Evolutionary conservation across 2,113 vertebrate species (phyloP).

Genomic region (Clarias batrachus): DNA sequence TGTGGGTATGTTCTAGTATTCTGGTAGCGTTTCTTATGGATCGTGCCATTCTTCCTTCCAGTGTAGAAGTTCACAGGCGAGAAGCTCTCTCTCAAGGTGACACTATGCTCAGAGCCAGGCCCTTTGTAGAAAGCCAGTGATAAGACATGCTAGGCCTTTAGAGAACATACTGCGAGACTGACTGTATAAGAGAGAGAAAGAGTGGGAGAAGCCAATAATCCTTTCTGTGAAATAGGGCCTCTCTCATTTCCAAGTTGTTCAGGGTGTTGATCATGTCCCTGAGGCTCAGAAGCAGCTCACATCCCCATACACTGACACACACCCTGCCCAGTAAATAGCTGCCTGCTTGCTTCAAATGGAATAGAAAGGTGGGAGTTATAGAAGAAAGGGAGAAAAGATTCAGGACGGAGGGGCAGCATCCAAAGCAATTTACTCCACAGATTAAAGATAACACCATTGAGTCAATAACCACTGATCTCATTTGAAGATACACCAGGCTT

Average conservation of each 20-base stretch:
- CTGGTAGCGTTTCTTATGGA: neutral
- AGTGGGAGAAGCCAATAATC: conserved; percentile 53
- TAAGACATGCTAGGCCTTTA: conserved; percentile 43
- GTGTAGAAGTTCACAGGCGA: conserved; percentile 22
- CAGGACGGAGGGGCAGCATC: conserved; percentile 62
- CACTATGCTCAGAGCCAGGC: conserved; percentile 35
- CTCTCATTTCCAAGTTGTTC: conserved; percentile 44
- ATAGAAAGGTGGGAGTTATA: conserved; percentile 67
- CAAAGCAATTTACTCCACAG: conserved; percentile 71
- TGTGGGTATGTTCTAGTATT: neutral
- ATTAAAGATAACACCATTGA: conserved; percentile 75
- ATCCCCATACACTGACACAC: conserved; percentile 46
- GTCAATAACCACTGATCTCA: conserved; percentile 77
- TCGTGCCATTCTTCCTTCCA: neutral
- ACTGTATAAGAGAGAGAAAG: conserved; percentile 30
- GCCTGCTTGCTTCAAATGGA: conserved; percentile 62
- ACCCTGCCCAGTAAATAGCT: conserved; percentile 65
- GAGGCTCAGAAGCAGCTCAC: conserved; percentile 40
- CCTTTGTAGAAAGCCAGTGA: conserved; percentile 45
- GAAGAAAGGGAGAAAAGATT: conserved; percentile 55
- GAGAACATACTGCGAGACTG: conserved; percentile 31
- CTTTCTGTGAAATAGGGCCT: conserved; percentile 51
- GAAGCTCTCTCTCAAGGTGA: conserved; percentile 46
- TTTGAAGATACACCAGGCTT: conserved; percentile 72
- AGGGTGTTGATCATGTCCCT: conserved; percentile 56